Conservation (phyloP, 2,113 vertebrate genomes). For the Anoplopoma fimbria region DNA sequence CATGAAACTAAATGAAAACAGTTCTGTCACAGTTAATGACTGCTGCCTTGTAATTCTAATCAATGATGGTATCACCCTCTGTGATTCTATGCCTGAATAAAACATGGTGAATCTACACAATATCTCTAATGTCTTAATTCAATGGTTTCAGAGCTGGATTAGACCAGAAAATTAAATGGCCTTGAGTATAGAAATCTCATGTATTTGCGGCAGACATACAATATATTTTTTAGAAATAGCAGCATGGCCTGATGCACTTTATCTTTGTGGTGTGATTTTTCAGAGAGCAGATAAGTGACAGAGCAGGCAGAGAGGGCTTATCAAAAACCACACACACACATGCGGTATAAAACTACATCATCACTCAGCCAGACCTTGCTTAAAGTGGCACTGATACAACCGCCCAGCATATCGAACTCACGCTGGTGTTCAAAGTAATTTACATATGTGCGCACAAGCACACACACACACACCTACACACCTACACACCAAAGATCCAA, state of each 20-base stretch:
- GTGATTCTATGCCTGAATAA: conserved; percentile 37
- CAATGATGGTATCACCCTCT: conserved; percentile 11
- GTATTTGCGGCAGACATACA: conserved; percentile 29
- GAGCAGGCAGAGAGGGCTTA: conserved; percentile 45
- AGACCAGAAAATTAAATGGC: conserved; percentile 30
- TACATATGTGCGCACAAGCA: neutral
- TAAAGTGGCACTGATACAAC: conserved; percentile 37
- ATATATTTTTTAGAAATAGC: neutral
- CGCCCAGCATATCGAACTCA: conserved; percentile 27
- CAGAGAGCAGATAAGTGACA: conserved; percentile 57
- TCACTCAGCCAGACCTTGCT: conserved; percentile 35
- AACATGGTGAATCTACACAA: conserved; percentile 11
- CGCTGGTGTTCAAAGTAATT: conserved; percentile 40
- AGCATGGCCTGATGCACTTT: conserved; percentile 41
- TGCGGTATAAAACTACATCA: conserved; percentile 28
- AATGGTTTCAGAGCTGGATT: conserved; percentile 27
- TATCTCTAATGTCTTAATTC: conserved; percentile 2
- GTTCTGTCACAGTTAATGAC: conserved; percentile 34
- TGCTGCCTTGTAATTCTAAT: conserved; percentile 28
- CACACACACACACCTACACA: neutral
- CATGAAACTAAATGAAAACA: conserved; percentile 47
- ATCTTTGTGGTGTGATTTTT: conserved; percentile 52
- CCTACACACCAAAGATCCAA: neutral
- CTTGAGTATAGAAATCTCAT: conserved; percentile 19
- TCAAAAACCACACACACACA: conserved; percentile 27